These are phyloP conservation scores for Cenopis cana DNA, from an alignment of 2,888 invertebrate genomes.

Conservation along the genomic window DNA sequence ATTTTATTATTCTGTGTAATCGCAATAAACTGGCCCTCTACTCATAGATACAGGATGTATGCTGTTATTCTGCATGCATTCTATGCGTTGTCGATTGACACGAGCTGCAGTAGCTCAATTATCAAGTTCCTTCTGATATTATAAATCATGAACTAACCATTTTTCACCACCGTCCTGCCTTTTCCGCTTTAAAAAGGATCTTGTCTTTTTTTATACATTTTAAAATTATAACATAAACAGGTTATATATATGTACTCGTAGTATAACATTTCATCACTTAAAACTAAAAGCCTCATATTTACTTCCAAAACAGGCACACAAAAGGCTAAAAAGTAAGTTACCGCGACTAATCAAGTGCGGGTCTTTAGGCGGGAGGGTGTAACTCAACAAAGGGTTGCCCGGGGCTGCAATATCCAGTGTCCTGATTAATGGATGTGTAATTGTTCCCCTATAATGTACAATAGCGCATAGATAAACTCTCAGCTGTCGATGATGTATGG, in stretches of 20 bases:
- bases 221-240: background rate
- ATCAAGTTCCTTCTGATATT: background rate
- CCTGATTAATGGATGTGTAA: conserved; percentile 45
- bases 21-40: background rate
- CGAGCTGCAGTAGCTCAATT: no score
- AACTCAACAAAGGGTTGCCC: conserved; percentile 41
- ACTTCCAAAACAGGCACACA: conserved; percentile 28
- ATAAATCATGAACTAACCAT: background rate
- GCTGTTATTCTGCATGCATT: background rate
- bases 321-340: conserved; percentile 41
- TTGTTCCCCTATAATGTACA: conserved; percentile 43
- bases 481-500: conserved; percentile 43
- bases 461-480: conserved; percentile 38
- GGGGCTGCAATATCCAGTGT: conserved; percentile 35
- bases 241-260: no score
- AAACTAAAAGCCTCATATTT: background rate
- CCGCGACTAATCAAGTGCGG: conserved; percentile 43
- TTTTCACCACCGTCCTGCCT: no score
- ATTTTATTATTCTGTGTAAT: background rate
- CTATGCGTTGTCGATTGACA: background rate
- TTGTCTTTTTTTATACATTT: no score
- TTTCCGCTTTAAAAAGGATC: no score
- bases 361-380: conserved; percentile 35
- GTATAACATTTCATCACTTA: background rate
- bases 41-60: background rate